Base-by-base conservation (phyloP, 2,113 vertebrate genomes). In the Thalassoma bifasciatum region DNA sequence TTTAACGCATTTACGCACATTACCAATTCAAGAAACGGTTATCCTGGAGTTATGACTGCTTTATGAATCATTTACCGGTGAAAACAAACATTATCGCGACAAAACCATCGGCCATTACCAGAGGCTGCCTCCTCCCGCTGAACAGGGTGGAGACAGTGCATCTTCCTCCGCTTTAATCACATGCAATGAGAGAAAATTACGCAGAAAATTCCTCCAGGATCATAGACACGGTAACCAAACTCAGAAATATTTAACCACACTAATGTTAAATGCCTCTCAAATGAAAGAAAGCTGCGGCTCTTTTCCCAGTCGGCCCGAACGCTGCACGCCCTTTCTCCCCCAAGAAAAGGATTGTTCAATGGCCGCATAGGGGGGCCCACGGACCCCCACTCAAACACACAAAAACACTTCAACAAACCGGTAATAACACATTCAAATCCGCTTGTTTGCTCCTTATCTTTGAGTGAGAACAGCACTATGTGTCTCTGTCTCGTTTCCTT, bases 91-190 rank as follows among this genome's bases (percentile, higher is more conserved):
- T 49, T 49, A 74, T n/a, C 49, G 63, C 36, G 70, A 79, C 72
- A 59, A 57, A 65, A 66, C 10, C 70, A 73, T 75, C 85, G 83
- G 82, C 85, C 85, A 85, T 85, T 86, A 86, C 44, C 69, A 26
- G 59, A 0, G 66, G 71, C 78, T 49, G 78, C 82, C 84, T 72
- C 59, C 81, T 68, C 61, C 63, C 11, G 76, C 62, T 67, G 2
- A 78, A 75, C 87, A 80, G 88, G 88, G 88, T 87, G 90, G 88
- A 89, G 88, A 74, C 84, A 46, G 8, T 0, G 12, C 74, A 61
- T 71, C 67, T 70, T 36, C 46, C 22, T 4, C n/a, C 52, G 26
- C 22, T 40, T 74, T 57, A 16, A 23, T 65, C 12, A 19, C 64
- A 75, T 40, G 76, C 60, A 56, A 64, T 36, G 72, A 44, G 46